Evolutionary conservation across 2,797 vertebrate genomes (phyloP).

Genomic region (Antrozous pallidus): DNA sequence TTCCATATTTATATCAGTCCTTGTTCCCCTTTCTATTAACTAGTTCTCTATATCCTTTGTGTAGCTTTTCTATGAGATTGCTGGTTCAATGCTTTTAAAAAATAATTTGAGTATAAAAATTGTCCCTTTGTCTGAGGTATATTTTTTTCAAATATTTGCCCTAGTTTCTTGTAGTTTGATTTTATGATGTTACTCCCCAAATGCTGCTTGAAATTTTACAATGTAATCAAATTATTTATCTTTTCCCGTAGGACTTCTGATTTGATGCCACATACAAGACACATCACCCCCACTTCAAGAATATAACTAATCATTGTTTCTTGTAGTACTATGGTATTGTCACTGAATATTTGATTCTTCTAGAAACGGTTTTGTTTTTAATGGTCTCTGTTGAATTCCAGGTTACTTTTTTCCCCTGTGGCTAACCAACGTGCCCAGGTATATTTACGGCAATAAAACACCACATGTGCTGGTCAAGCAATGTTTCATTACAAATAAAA

Average conservation of each 20-base stretch:
- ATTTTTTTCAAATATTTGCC: conserved; percentile 24
- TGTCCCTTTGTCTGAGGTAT: background rate
- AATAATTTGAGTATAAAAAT: background rate
- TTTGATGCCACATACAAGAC: background rate
- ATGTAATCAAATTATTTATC: background rate
- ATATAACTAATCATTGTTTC: background rate
- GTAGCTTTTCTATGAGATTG: background rate
- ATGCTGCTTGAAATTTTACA: background rate
- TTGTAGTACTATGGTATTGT: background rate
- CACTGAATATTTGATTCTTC: background rate
- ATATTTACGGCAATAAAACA: background rate
- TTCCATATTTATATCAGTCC: background rate
- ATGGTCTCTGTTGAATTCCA: background rate
- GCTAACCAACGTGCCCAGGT: background rate
- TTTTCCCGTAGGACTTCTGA: background rate
- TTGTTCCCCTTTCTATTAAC: background rate
- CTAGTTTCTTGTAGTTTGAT: background rate
- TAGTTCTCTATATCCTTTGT: background rate
- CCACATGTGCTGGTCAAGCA: background rate
- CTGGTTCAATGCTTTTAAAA: background rate
- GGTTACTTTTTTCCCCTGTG: background rate
- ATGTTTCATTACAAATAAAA: conserved; percentile 15
- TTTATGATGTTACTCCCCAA: conserved; percentile 12
- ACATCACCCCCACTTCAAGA: background rate
- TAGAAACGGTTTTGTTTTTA: conserved; percentile 32